phyloP scores from a whole-genome alignment of 2,888 invertebrate species.

The Dichetophora obliterata region DNA sequence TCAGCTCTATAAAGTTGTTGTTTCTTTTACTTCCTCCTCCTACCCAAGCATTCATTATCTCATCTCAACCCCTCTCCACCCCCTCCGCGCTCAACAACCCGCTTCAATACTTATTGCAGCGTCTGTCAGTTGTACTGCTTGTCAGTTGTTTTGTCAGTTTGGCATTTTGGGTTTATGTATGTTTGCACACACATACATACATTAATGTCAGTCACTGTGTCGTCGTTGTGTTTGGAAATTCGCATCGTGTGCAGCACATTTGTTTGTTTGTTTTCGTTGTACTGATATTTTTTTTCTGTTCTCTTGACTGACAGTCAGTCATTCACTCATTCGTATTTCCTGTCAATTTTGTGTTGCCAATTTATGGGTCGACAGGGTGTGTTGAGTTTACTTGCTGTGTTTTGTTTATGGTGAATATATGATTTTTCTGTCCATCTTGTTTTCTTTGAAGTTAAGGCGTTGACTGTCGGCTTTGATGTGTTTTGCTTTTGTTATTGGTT shows the following conservation, averaged over 20 bases:
- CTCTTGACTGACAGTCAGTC: conserved; percentile 5
- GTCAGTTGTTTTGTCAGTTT: neutral
- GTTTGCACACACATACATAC: neutral
- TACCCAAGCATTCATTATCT: neutral
- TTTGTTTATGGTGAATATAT: neutral
- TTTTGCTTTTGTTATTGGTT: neutral
- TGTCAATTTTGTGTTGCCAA: neutral
- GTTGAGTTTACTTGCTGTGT: neutral
- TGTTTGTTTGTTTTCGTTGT: neutral
- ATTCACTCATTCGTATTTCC: conserved; percentile 8
- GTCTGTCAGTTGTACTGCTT: neutral
- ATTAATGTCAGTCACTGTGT: neutral
- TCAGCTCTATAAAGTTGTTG: conserved; percentile 1
- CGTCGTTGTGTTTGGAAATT: neutral
- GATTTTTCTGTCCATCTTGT: neutral
- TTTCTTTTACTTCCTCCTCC: neutral
- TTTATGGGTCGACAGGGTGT: neutral
- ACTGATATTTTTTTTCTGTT: conserved; percentile 11
- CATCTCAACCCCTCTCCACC: neutral
- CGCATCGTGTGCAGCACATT: too few relatives aligned
- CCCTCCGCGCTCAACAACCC: neutral
- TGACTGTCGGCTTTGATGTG: neutral
- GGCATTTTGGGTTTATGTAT: neutral
- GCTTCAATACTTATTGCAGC: neutral
- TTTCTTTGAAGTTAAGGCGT: neutral